phyloP scores from a whole-genome alignment of 2,113 vertebrate genomes.

The Emydocephalus ijimae region DNA sequence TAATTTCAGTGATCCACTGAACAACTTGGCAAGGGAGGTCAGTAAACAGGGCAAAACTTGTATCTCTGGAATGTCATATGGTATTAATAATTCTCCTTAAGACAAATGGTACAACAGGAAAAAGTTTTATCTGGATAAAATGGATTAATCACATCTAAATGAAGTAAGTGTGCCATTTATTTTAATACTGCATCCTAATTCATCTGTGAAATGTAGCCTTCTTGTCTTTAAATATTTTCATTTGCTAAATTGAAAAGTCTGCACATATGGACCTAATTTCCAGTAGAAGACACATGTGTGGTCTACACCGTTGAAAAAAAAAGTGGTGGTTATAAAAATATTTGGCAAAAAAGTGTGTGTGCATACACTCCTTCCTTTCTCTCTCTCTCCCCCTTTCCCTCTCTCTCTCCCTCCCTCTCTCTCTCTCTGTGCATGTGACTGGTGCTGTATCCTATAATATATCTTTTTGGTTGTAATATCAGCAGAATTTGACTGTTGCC shows the following conservation, averaged over 20 bases:
- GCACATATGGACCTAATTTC: neutral
- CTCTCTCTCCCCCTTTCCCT: no score
- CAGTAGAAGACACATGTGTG: neutral
- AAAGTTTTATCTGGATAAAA: neutral
- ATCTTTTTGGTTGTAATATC: neutral
- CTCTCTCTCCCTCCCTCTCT: accelerated
- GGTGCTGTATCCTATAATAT: neutral
- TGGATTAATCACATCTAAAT: neutral
- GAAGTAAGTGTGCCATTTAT: neutral
- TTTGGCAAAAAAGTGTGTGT: neutral
- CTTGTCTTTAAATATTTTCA: neutral
- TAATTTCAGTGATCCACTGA: neutral
- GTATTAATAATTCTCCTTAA: neutral
- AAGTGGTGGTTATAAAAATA: neutral
- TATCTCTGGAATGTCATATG: neutral
- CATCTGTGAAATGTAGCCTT: neutral
- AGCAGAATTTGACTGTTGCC: neutral
- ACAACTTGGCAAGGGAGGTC: neutral
- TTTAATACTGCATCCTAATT: neutral
- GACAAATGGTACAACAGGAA: neutral
- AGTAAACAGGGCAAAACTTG: neutral
- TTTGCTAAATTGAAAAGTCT: neutral
- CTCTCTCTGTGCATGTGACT: no score
- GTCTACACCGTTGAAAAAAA: neutral
- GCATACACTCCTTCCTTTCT: neutral